Percentiles rank a stretch among this genome's conserved stretches.
These are phyloP conservation scores for Lytechinus pictus DNA, from an alignment of 35 echinoderm and acorn worm genomes.

Conservation along the genomic window DNA sequence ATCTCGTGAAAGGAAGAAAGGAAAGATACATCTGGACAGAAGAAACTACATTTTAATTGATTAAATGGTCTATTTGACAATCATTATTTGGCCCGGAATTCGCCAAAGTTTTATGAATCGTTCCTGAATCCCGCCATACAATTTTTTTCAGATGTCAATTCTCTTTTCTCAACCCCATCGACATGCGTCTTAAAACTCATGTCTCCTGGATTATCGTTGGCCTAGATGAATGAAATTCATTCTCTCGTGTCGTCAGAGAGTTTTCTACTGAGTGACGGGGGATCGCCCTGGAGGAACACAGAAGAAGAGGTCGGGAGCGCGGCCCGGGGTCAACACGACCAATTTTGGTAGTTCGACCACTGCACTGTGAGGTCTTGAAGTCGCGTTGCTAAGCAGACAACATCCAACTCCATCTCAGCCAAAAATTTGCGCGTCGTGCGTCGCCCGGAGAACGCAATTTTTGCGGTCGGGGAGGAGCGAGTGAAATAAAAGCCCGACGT, in stretches of 20 bases:
- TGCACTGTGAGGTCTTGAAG: conserved; percentile 13
- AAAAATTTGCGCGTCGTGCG: not conserved
- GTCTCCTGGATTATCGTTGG: not conserved
- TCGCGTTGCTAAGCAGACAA: not conserved
- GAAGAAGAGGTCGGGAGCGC: conserved; percentile 26
- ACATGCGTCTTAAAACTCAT: not conserved
- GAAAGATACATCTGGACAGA: too few species aligned
- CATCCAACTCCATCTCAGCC: not conserved
- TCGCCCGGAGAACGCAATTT: not conserved
- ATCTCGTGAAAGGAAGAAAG: not conserved
- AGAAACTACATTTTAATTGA: not conserved
- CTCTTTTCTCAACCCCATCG: not conserved
- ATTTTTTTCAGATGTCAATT: too few species aligned
- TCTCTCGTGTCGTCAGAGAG: not conserved
- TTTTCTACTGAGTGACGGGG: conserved; percentile 2
- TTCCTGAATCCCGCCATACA: too few species aligned
- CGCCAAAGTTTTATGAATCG: too few species aligned
- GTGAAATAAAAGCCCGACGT: not conserved
- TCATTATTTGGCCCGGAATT: too few species aligned
- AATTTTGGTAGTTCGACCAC: not conserved
- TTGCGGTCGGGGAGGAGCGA: not conserved
- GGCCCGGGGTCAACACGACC: conserved; percentile 21
- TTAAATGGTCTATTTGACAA: not conserved
- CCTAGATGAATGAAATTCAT: conserved; percentile 13
- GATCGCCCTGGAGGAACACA: conserved; percentile 1